A percentile compares a stretch with the other conserved stretches of the same genome.
Evolutionary conservation across 2,113 vertebrate species (phyloP).

Genomic region (Ibidorhyncha struthersii): DNA sequence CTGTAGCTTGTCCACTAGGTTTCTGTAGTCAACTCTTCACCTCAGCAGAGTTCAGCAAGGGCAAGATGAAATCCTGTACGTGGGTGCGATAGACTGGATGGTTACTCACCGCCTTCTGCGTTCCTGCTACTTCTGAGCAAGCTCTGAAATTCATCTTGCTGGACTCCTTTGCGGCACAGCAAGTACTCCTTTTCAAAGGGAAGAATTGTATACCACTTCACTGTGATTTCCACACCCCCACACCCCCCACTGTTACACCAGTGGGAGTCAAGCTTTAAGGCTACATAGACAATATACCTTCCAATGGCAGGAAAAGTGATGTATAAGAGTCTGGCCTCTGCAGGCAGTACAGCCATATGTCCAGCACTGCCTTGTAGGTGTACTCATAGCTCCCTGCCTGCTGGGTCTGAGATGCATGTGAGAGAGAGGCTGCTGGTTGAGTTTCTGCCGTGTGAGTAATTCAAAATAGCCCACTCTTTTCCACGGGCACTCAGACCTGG

Average conservation of each 20-base stretch:
- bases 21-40: neutral
- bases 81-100: neutral
- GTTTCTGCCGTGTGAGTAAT: fast-evolving
- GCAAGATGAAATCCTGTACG: neutral
- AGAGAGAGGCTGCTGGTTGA: neutral
- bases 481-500: neutral
- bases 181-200: neutral
- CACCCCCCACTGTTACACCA: fast-evolving
- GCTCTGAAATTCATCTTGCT: neutral
- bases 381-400: neutral
- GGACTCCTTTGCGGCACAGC: neutral
- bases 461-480: neutral
- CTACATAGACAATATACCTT: neutral
- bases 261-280: neutral
- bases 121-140: neutral
- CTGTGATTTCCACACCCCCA: no score
- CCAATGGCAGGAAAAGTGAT: neutral
- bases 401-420: neutral
- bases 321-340: neutral
- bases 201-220: neutral
- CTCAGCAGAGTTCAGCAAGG: neutral
- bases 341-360: neutral
- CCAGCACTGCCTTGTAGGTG: neutral
- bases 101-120: neutral
- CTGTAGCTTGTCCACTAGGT: neutral